Conservation (phyloP, 2,797 vertebrate genomes). For the Alectoris magna region DNA sequence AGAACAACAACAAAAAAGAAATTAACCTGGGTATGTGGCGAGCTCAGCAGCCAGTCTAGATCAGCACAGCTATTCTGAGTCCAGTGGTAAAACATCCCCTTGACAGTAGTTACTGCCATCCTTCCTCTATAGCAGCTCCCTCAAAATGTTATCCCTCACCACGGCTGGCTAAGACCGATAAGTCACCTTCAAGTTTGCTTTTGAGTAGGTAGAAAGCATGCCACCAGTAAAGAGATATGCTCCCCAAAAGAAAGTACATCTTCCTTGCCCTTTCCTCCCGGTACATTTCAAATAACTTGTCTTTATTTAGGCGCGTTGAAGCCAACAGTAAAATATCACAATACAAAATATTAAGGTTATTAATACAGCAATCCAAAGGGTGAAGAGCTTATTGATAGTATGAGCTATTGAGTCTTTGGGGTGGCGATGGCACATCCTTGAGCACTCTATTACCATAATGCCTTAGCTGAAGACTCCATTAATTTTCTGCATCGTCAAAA, state of each 20-base stretch:
- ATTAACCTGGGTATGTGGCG: neutral
- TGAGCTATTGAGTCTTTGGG: neutral
- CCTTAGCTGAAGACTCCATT: neutral
- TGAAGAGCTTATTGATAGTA: neutral
- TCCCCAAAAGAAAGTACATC: neutral
- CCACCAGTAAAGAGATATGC: neutral
- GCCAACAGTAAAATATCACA: neutral
- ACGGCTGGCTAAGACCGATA: neutral
- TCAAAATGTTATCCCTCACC: neutral
- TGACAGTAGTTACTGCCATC: neutral
- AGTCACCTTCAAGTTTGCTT: neutral
- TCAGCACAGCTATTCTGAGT: neutral
- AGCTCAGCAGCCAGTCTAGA: neutral
- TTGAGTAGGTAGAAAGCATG: neutral
- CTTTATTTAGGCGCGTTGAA: neutral
- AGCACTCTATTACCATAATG: neutral
- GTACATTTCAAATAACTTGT: neutral
- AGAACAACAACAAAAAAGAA: neutral
- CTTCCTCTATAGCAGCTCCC: neutral
- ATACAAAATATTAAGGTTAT: neutral
- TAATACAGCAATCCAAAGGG: neutral
- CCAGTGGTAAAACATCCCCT: neutral
- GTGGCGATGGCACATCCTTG: neutral
- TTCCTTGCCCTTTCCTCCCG: constrained; percentile 8
- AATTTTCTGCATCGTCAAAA: constrained; percentile 1